Base-by-base conservation (phyloP, 2,888 invertebrate genomes). In the Harpalus rufipes region DNA sequence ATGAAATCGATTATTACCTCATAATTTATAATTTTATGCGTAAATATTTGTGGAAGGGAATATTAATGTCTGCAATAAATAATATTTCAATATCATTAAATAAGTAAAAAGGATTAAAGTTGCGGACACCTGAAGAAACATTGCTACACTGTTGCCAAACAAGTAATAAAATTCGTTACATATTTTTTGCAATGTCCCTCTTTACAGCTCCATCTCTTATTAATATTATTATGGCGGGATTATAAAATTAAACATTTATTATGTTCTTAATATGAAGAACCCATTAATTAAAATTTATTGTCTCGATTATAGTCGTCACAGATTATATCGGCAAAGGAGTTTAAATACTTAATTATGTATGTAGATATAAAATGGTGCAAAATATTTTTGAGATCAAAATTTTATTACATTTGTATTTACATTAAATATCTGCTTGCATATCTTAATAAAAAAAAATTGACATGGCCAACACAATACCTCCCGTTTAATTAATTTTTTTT, bases 281-380 rank as follows among this genome's bases (percentile, higher is more conserved):
- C 74, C 21, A 74, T 74, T 74, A 74, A 74, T 74, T 74, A 74
- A 74, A 74, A 74, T 74, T 74, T 74, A 74, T 74, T 74, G 44
- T 51, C 74, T 74, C 56, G 74, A 74, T 51, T 74, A 72, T 39
- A 32, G 32, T 32, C 68, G n/a, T n/a, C 39, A 68, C 32, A 68
- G 68, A 68, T 68, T 14, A 68, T 68, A 68, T 68, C 68, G 8
- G 6, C 32, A 14, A 39, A 68, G 39, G 68, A 68, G 68, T 68
- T 68, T 14, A 68, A 68, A 68, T 68, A 68, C 68, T 39, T 68
- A 68, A 68, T 68, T 68, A 68, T 68, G 8, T 21, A 68, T 68
- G 68, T 68, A 68, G 8, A n/a, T 32, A 68, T 39, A 68, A 68
- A 68, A 68, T 68, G 32, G 68, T 39, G 68, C 39, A 68, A 63